Base-by-base conservation (phyloP, 2,113 vertebrate genomes). In the Vidua macroura region DNA sequence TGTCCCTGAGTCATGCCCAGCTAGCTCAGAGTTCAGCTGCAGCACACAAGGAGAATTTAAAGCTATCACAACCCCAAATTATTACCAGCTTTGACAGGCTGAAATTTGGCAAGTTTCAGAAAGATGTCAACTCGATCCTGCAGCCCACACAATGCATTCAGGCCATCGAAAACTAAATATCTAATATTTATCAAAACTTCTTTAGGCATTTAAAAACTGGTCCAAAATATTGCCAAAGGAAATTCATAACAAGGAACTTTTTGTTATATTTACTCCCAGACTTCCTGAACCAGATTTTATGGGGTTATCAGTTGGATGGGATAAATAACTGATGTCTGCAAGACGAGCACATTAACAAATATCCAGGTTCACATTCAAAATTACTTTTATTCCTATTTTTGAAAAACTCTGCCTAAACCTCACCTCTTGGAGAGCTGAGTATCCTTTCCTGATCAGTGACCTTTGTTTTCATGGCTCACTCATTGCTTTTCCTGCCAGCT, bases 1-100 rank as follows among this genome's bases (percentile, higher is more conserved):
- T 95, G 4, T 86, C 53, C 7, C 83, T 95, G 92, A 94, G 93
- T 80, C 91, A 82, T 83, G 79, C 78, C 60, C 93, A 88, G 87
- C 70, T n/a, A 31, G 93, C 94, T 94, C 90, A 96, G 88, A 91
- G 86, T 75, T 89, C 81, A 90, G 25, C 70, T 83, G 74, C 91
- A 78, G 7, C 15, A n/a, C 75, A 37, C 16, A 19, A 58, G 49
- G 18, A 27, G 46, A 14, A 92, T 60, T 92, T 95, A 97, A 96
- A 97, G 88, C 37, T 55, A 28, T 74, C 31, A 0, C 75, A 77
- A 16, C 51, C 48, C 67, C 33, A n/a, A 39, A 87, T 25, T 11
- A 10, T 39, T 43, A 30, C 58, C 76, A 72, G 39, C 21, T 82
- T n/a, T 23, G 46, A 69, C n/a, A 30, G 49, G 28, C 67, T 51